These are phyloP conservation scores for Acanthopagrus latus DNA, from an alignment of 2,797 vertebrate genomes.

Conservation along the genomic window DNA sequence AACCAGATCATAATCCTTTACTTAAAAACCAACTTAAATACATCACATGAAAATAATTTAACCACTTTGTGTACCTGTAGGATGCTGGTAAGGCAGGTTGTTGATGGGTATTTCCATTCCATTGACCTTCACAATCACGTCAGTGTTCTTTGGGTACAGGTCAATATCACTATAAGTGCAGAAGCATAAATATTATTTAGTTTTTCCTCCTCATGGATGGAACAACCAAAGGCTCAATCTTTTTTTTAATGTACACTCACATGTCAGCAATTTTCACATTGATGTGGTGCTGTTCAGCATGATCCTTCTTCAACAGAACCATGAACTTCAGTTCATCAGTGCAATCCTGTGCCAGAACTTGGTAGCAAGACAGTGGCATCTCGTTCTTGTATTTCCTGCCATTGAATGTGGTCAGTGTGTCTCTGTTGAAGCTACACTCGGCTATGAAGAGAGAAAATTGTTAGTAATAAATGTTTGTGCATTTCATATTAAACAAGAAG, in stretches of 20 bases:
- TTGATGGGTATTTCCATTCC: slow-evolving; percentile 73
- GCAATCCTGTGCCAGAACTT: slow-evolving; percentile 88
- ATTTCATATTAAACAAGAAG: neutral
- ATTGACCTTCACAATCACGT: slow-evolving; percentile 83
- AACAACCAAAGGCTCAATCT: neutral
- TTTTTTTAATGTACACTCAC: slow-evolving; percentile 74
- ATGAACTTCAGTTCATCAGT: slow-evolving; percentile 87
- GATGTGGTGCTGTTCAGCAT: slow-evolving; percentile 72
- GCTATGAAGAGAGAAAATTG: slow-evolving; percentile 41
- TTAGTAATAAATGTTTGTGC: neutral
- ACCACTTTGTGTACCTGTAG: slow-evolving; percentile 57
- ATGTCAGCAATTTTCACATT: slow-evolving; percentile 84
- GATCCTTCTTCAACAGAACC: slow-evolving; percentile 84
- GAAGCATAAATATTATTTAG: neutral
- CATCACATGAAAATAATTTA: neutral
- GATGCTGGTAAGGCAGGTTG: slow-evolving; percentile 80
- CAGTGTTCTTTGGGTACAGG: slow-evolving; percentile 73
- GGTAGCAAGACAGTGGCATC: slow-evolving; percentile 85
- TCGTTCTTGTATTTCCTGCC: slow-evolving; percentile 76
- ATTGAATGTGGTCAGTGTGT: slow-evolving; percentile 75
- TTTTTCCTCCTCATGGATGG: slow-evolving; percentile 17
- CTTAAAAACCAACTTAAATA: neutral
- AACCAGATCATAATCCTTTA: neutral
- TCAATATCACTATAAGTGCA: slow-evolving; percentile 82
- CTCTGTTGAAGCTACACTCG: slow-evolving; percentile 50